Percentiles rank a stretch among this genome's conserved stretches.
Evolutionary conservation across 2,113 vertebrate genomes (phyloP).

Genomic region (Xyrauchen texanus): DNA sequence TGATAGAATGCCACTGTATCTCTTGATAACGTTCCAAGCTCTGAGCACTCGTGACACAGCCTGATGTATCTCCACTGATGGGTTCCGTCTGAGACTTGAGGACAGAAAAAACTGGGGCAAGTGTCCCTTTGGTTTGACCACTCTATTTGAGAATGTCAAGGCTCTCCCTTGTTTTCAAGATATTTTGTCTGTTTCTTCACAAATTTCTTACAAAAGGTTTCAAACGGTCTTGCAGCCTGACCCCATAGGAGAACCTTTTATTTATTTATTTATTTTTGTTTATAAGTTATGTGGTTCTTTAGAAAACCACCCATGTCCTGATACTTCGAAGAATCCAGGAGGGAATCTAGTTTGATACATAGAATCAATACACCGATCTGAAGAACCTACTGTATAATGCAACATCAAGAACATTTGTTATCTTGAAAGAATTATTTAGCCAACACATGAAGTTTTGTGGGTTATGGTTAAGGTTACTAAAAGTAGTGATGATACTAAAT

Average conservation of each 20-base stretch:
- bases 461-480: too few relatives aligned
- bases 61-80: slow-evolving; percentile 60
- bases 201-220: not conserved
- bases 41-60: slow-evolving; percentile 65
- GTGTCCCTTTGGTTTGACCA: slow-evolving; percentile 37
- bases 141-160: slow-evolving; percentile 26
- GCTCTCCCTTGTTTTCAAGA: slow-evolving; percentile 7
- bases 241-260: not conserved
- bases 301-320: not conserved
- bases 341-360: not conserved
- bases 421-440: too few relatives aligned
- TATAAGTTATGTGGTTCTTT: not conserved
- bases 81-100: slow-evolving; percentile 50
- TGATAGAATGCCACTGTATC: slow-evolving; percentile 70
- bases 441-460: too few relatives aligned
- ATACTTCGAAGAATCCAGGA: not conserved
- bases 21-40: slow-evolving; percentile 63
- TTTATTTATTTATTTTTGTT: too few relatives aligned
- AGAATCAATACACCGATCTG: not conserved
- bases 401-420: too few relatives aligned
- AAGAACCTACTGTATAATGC: not conserved
- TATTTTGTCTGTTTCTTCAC: not conserved
- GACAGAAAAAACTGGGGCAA: slow-evolving; percentile 33
- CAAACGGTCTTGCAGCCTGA: not conserved
- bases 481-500: too few relatives aligned